phyloP scores from a whole-genome alignment of 1,140 invertebrate species.

The Drosophila parabipectinata region DNA sequence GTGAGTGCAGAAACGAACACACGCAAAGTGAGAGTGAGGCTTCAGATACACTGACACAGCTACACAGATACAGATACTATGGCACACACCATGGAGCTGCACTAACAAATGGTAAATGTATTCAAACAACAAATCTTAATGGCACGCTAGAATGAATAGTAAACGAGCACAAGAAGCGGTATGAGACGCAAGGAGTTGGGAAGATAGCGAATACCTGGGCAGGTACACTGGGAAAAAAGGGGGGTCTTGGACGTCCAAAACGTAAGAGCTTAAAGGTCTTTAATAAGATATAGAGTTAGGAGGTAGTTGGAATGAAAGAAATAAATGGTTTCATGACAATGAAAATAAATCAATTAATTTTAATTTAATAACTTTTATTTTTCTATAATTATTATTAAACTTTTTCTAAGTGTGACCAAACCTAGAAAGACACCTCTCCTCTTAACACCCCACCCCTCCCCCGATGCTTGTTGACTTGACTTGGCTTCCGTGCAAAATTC shows the following conservation, averaged over 20 bases:
- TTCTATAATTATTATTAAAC: neutral
- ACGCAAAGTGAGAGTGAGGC: constrained; percentile 16
- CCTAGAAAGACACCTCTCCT: constrained; percentile 17
- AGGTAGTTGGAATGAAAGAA: too few relatives aligned
- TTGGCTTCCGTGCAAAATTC: constrained; percentile 81
- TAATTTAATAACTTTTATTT: neutral
- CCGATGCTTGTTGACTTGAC: constrained; percentile 64
- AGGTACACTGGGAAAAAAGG: constrained; percentile 21
- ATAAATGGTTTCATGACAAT: too few relatives aligned
- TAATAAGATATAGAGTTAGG: too few relatives aligned
- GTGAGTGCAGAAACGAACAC: constrained; percentile 73
- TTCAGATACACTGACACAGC: constrained; percentile 20
- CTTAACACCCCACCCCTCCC: neutral
- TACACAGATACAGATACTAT: constrained; percentile 11
- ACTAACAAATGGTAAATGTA: constrained; percentile 82
- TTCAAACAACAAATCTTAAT: constrained; percentile 83
- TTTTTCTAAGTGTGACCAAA: constrained; percentile 4
- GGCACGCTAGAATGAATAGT: constrained; percentile 82
- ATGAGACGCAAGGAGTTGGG: constrained; percentile 18
- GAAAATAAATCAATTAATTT: too few relatives aligned
- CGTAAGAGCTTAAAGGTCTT: too few relatives aligned
- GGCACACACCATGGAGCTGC: constrained; percentile 43
- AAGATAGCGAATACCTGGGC: constrained; percentile 43
- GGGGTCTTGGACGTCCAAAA: neutral
- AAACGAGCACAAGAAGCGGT: constrained; percentile 60